Conservation (phyloP, 2,888 invertebrate species). For the Xestia ashworthii region DNA sequence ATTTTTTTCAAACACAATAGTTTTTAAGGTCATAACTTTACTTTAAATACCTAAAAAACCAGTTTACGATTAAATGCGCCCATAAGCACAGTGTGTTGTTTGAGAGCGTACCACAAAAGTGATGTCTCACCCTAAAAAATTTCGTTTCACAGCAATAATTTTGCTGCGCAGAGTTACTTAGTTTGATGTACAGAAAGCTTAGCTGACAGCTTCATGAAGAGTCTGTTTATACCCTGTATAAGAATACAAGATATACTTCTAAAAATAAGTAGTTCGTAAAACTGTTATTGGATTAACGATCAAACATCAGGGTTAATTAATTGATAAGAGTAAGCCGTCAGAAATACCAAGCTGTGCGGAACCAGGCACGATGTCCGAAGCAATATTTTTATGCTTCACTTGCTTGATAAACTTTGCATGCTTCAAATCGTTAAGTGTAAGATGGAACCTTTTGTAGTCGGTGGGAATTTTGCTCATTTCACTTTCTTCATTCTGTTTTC, state of each 20-base stretch:
- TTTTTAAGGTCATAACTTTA: too few species aligned
- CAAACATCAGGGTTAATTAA: constrained; percentile 32
- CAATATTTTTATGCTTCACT: constrained; percentile 7
- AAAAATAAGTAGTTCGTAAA: constrained; percentile 22
- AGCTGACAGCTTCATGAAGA: too few species aligned
- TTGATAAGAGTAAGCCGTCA: constrained; percentile 27
- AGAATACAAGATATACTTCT: background rate
- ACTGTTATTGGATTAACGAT: constrained; percentile 25
- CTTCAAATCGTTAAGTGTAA: background rate
- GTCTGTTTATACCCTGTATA: too few species aligned
- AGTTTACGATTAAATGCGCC: too few species aligned
- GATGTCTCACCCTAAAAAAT: too few species aligned
- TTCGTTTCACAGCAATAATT: too few species aligned
- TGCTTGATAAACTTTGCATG: background rate
- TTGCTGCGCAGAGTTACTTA: too few species aligned
- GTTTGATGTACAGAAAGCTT: too few species aligned
- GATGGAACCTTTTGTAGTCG: constrained; percentile 47
- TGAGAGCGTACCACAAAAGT: too few species aligned
- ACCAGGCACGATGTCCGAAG: constrained; percentile 16
- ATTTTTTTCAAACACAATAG: too few species aligned
- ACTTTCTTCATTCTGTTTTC: constrained; percentile 55
- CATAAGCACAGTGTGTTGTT: too few species aligned
- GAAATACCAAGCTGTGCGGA: background rate
- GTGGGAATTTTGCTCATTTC: constrained; percentile 10
- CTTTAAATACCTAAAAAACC: too few species aligned